Percentiles rank a stretch among this genome's conserved stretches.
Evolutionary conservation across 37 sponge, comb jelly and placozoan genomes (phyloP).

Genomic region (Cladorhizidae sp.): DNA sequence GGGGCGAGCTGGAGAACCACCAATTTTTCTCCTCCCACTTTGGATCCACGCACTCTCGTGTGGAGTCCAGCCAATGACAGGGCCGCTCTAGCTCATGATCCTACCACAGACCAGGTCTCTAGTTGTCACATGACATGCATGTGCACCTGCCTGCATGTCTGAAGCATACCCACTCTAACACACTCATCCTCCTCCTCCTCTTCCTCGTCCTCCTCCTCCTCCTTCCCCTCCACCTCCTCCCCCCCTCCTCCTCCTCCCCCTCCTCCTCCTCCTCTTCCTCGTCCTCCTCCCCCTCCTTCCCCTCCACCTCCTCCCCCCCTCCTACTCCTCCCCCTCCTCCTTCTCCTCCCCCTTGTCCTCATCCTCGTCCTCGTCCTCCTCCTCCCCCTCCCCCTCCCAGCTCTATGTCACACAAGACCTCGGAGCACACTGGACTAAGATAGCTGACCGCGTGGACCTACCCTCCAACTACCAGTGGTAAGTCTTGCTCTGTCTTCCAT

Average conservation of each 20-base stretch:
- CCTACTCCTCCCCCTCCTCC: background rate
- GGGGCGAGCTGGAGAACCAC: constrained; percentile 26
- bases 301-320: background rate
- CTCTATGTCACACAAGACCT: constrained; percentile 48
- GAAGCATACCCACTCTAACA: background rate
- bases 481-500: background rate
- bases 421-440: constrained; percentile 22
- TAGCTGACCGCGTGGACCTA: constrained; percentile 34
- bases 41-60: constrained; percentile 38
- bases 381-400: constrained; percentile 1
- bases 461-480: constrained; percentile 44
- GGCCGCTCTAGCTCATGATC: constrained; percentile 8
- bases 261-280: background rate
- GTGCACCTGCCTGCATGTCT: background rate
- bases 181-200: too few species aligned
- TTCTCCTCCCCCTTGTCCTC: too few species aligned
- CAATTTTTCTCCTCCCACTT: constrained; percentile 15
- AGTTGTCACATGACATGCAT: too few species aligned
- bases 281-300: constrained; percentile 6
- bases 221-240: background rate
- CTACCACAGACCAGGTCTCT: background rate
- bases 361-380: background rate
- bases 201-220: background rate
- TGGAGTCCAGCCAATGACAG: constrained; percentile 45
- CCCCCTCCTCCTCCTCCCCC: background rate